Evolutionary conservation across 2,113 vertebrate species (phyloP).

Genomic region (Cygnus buccinator): DNA sequence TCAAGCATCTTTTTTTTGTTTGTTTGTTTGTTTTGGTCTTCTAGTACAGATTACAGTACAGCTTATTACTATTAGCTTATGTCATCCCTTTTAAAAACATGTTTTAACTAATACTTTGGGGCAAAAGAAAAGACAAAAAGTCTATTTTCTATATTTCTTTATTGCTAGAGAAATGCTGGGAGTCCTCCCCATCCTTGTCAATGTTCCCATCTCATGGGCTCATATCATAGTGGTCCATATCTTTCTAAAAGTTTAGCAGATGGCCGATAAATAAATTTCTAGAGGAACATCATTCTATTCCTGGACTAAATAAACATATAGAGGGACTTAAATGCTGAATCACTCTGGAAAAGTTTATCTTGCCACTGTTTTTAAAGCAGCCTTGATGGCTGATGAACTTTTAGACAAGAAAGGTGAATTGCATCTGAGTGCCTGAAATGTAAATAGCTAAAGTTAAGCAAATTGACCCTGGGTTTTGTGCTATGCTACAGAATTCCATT

Average conservation of each 20-base stretch:
- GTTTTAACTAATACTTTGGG: neutral
- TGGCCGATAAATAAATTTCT: neutral
- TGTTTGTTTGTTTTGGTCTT: neutral
- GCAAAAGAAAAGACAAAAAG: neutral
- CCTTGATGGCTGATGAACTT: neutral
- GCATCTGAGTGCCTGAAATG: neutral
- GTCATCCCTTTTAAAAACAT: neutral
- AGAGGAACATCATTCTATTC: neutral
- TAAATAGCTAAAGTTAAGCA: neutral
- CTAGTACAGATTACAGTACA: neutral
- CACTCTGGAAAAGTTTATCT: neutral
- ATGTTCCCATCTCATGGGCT: neutral
- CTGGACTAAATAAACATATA: neutral
- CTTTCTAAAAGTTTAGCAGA: rapidly evolving
- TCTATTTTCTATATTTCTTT: neutral
- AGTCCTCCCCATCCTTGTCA: neutral
- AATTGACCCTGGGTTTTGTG: neutral
- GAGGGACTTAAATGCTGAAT: neutral
- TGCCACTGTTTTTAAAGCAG: neutral
- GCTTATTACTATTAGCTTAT: neutral
- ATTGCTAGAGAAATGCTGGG: neutral
- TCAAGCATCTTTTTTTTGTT: neutral
- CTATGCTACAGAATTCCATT: neutral
- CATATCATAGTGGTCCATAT: neutral
- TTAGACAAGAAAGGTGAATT: neutral